Evolutionary conservation across 1,140 invertebrate species (phyloP), one percentile per base, ranked within the genome.

Genomic region (Bombus confusus): DNA sequence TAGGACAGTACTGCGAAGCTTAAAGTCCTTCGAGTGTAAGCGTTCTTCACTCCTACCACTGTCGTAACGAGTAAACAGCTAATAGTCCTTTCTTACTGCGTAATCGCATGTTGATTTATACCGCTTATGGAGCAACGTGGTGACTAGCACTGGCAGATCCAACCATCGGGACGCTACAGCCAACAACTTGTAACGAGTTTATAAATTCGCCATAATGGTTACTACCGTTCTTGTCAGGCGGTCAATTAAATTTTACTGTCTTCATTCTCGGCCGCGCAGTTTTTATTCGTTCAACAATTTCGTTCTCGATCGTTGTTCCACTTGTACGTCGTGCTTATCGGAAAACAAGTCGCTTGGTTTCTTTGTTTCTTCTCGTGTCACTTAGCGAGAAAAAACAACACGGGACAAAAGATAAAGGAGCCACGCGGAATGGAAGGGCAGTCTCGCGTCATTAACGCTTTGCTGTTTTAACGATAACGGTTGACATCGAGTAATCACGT

Each of bases 51-150:
- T 52, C 28, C 66, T 39, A 25, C 39, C 25, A 15, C 31, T 12
- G 25, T 75, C 22, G n/a, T n/a, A 4, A 34, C 18, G 64, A 28
- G 57, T 66, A 28, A 76, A 79, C 47, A 43, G 13, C 31, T 71
- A 74, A 84, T 76, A 47, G 66, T 59, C n/a, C 71, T 76, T 71
- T 76, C 76, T 79, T 84, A 59, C 62, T 57, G 9, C 43, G 64
- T 68, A 59, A 57, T 66, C 82, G 25, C 37, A 28, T 76, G 75
- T 79, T 84, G 82, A 84, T 79, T 84, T 84, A 84, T 71, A 47
- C 37, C 22, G 59, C n/a, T 78, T 34, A n/a, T 43, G 22, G 2
- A 31, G n/a, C 47, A 28, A 25, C 34, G 28, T 52, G 72, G 15
- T 76, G 68, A 47, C 81, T 77, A 68, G 28, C 31, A 37, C 37